A percentile compares a stretch with the other conserved stretches of the same genome.
Evolutionary conservation across 1,140 invertebrate species (phyloP).

Genomic region (Carcinoscorpius rotundicauda): DNA sequence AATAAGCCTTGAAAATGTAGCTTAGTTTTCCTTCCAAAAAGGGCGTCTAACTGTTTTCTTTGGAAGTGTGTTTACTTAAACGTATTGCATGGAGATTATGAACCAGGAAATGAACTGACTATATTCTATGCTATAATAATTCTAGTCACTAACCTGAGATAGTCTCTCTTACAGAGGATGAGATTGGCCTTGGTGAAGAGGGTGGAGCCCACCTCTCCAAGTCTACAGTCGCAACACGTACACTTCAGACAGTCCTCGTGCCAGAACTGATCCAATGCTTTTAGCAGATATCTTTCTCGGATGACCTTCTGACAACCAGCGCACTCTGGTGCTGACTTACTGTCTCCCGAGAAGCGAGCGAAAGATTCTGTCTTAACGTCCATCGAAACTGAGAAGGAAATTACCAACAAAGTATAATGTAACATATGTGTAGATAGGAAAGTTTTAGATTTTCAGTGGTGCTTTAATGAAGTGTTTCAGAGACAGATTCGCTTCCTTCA

Average conservation of each 20-base stretch:
- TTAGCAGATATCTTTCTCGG: conserved; percentile 34
- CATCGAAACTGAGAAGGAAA: conserved; percentile 1
- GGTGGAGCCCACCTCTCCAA: conserved; percentile 81
- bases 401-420: too few species aligned
- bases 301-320: conserved; percentile 40
- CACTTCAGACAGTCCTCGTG: conserved; percentile 90
- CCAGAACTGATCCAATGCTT: conserved; percentile 73
- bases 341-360: conserved; percentile 4
- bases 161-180: conserved; percentile 85
- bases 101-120: too few species aligned
- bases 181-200: conserved; percentile 87
- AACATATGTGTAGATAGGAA: too few species aligned
- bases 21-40: too few species aligned
- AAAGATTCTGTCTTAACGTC: conserved; percentile 16
- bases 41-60: too few species aligned
- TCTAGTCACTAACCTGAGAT: conserved; percentile 55
- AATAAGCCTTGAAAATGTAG: too few species aligned
- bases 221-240: conserved; percentile 78
- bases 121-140: too few species aligned
- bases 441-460: too few species aligned
- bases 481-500: too few species aligned
- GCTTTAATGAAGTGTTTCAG: too few species aligned
- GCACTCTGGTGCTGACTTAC: conserved; percentile 24
- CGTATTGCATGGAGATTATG: too few species aligned
- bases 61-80: too few species aligned